A percentile compares a stretch with the other conserved stretches of the same genome.
Conservation (phyloP, 2,113 vertebrate genomes). For the Callorhinus ursinus region DNA sequence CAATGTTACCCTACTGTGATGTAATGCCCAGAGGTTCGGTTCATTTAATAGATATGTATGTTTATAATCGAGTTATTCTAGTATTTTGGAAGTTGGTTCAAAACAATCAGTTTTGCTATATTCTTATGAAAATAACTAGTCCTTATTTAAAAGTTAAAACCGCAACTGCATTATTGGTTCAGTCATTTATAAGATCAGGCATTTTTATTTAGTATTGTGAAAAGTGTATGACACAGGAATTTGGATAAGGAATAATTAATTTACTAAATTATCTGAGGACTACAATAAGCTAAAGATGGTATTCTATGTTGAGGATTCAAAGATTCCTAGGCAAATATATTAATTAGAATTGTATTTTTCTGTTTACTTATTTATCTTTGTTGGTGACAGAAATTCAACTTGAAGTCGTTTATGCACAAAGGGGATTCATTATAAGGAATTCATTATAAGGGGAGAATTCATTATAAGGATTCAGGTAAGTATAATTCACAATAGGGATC, state of each 20-base stretch:
- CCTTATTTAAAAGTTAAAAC: background rate
- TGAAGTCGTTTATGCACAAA: background rate
- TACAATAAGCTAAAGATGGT: constrained; percentile 37
- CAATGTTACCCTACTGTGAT: background rate
- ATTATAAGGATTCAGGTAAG: background rate
- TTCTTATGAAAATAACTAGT: background rate
- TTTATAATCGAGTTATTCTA: background rate
- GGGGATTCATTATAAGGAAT: no score
- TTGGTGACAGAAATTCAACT: constrained; percentile 51
- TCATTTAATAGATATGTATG: background rate
- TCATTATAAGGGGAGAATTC: no score
- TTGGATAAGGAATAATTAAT: constrained; percentile 58
- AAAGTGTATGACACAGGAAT: background rate
- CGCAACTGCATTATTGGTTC: background rate
- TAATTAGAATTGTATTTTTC: background rate
- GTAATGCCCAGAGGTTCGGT: background rate
- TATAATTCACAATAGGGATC: background rate
- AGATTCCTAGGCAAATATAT: constrained; percentile 14
- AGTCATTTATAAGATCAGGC: background rate
- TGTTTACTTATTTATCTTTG: constrained; percentile 54
- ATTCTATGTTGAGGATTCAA: constrained; percentile 25
- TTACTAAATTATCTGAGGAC: constrained; percentile 53
- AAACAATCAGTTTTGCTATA: background rate
- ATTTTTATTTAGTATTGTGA: constrained; percentile 27
- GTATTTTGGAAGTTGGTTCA: background rate